phyloP scores from a whole-genome alignment of 2,797 vertebrate species.

The Onychomys torridus region DNA sequence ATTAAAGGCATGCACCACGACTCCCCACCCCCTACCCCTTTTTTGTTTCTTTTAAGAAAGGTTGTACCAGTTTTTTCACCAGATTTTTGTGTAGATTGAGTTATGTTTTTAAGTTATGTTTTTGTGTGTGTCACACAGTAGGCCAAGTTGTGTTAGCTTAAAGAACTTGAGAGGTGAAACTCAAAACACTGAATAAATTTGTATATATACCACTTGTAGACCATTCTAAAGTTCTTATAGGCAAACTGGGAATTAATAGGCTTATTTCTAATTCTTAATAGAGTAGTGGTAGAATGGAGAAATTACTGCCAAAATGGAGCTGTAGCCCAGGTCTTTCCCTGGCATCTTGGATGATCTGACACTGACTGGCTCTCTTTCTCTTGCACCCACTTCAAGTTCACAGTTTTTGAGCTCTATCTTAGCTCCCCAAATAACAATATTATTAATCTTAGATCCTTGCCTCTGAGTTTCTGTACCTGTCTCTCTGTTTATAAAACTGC shows the following conservation, averaged over 20 bases:
- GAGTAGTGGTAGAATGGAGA: constrained; percentile 50
- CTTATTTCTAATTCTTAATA: constrained; percentile 49
- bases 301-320: not conserved
- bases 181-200: not conserved
- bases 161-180: constrained; percentile 43
- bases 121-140: not conserved
- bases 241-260: constrained; percentile 19
- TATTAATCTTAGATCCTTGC: constrained; percentile 40
- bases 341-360: constrained; percentile 20
- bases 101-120: constrained; percentile 9
- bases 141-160: constrained; percentile 19
- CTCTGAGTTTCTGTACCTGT: not conserved
- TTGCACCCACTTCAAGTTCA: not conserved
- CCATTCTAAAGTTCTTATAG: constrained; percentile 33
- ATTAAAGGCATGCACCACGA: not conserved
- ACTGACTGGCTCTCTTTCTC: not conserved
- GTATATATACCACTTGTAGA: constrained; percentile 8
- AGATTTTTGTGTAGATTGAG: constrained; percentile 29
- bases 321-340: not conserved
- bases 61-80: constrained; percentile 22
- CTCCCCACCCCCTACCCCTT: not conserved
- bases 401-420: constrained; percentile 61
- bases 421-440: constrained; percentile 16
- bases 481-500: not conserved
- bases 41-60: constrained; percentile 24